Evolutionary conservation across 1,140 invertebrate species (phyloP).

Genomic region (Lordiphosa clarofinis): DNA sequence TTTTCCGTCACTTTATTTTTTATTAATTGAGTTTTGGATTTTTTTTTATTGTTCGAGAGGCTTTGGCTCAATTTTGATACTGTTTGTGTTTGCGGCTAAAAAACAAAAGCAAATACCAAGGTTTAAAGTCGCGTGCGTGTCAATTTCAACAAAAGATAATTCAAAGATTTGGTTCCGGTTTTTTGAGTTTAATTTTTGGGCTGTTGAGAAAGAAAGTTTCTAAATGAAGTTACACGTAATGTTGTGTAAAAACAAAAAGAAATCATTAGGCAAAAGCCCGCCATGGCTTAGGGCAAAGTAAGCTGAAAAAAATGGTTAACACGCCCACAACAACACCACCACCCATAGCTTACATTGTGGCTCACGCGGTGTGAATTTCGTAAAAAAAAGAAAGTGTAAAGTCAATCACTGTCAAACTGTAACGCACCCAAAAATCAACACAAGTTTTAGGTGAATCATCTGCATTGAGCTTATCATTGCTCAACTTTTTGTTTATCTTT

Average conservation of each 20-base stretch:
- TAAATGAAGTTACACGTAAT: slow-evolving; percentile 68
- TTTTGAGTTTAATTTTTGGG: slow-evolving; percentile 15
- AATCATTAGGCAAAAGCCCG: slow-evolving; percentile 58
- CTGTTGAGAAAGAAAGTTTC: slow-evolving; percentile 64
- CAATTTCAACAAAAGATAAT: slow-evolving; percentile 39
- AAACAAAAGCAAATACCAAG: slow-evolving; percentile 34
- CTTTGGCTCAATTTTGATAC: slow-evolving; percentile 9
- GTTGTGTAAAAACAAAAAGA: slow-evolving; percentile 45
- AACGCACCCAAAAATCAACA: slow-evolving; percentile 56
- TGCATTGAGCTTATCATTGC: slow-evolving; percentile 24
- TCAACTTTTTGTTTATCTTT: slow-evolving; percentile 34
- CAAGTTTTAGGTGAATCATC: slow-evolving; percentile 49
- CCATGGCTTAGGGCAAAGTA: slow-evolving; percentile 20
- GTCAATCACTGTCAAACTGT: slow-evolving; percentile 64
- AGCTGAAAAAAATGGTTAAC: slow-evolving; percentile 50
- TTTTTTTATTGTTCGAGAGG: slow-evolving; percentile 3
- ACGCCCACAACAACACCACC: slow-evolving; percentile 52
- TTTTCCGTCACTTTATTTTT: slow-evolving; percentile 47
- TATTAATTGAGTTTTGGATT: slow-evolving; percentile 63
- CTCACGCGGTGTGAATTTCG: slow-evolving; percentile 42
- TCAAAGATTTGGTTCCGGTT: slow-evolving; percentile 63
- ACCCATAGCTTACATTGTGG: not conserved
- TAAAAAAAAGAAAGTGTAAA: slow-evolving; percentile 63
- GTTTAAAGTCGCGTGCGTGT: slow-evolving; percentile 54
- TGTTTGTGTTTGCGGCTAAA: slow-evolving; percentile 31